Base-by-base conservation (phyloP, 2,797 vertebrate species). In the Myoxocephalus aenaeus region DNA sequence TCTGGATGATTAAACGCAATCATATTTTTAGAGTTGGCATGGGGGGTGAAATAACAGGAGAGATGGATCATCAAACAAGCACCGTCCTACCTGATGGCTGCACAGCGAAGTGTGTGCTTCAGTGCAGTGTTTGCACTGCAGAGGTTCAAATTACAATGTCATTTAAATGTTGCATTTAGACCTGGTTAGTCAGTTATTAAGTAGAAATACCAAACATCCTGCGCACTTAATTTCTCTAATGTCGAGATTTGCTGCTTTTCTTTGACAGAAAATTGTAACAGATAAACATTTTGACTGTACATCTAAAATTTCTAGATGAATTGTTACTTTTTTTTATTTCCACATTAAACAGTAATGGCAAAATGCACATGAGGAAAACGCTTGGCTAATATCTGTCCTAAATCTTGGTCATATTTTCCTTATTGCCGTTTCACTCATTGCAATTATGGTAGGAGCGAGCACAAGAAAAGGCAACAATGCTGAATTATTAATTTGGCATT, bases 401-500 rank as follows among this genome's bases (percentile, higher is more conserved):
- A 65, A 59, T 27, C 50, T 36, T 77, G 64, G 22, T 22, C 65
- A 58, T 46, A 64, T 70, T 84, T 82, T 79, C 51, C 67, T 81
- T 84, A 38, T 65, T 48, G 14, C 53, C 75, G 51, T 75, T 73
- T 75, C 56, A 74, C 70, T 85, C 77, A 73, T 86, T 83, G 85
- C 75, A 70, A 75, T 80, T 80, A 78, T 62, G 80, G 70, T 73
- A 61, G 80, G 64, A 84, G 82, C 73, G 53, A 72, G 73, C 73
- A 79, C 34, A 65, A 59, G 63, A 61, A 82, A 87, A 82, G 73
- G 62, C 70, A 80, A 79, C 86, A 62, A 29, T 79, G 70, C 20
- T 90, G 81, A 89, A 92, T 91, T 88, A 93, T 94, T 91, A 87
- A 94, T 92, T 67, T 73, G 1, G 57, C 75, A 93, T 94, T 90